Conservation (phyloP, 2,113 vertebrate genomes). For the Phyllostomus discolor region DNA sequence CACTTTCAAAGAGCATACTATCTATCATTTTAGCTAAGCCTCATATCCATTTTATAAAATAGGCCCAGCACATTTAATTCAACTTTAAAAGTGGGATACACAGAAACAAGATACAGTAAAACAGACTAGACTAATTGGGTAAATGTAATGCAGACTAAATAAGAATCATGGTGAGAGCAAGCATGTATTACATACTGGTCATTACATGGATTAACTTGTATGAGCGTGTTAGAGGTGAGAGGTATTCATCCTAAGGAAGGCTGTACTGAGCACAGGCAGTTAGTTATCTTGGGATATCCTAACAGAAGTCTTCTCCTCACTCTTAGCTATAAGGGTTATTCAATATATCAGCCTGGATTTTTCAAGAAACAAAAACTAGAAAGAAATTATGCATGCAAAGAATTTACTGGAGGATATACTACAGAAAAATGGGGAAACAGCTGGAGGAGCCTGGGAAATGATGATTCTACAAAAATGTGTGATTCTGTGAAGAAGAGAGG, state of each 20-base stretch:
- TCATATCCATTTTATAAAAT: not conserved
- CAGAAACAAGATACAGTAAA: not conserved
- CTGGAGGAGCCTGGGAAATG: not conserved
- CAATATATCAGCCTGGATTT: not conserved
- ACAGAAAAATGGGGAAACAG: not conserved
- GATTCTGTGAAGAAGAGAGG: not conserved
- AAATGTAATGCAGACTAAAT: not conserved
- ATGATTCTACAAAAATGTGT: not conserved
- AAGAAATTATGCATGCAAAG: not conserved
- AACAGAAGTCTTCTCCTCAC: not conserved
- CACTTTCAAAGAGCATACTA: not conserved
- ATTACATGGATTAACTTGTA: not conserved
- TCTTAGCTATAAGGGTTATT: not conserved
- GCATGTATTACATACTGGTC: not conserved
- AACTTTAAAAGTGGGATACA: not conserved
- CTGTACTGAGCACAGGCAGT: not conserved
- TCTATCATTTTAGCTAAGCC: not conserved
- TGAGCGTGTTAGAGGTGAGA: not conserved
- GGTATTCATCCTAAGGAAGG: not conserved
- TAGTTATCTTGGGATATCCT: not conserved
- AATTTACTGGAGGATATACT: not conserved
- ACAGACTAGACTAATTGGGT: not conserved
- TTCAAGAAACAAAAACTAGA: not conserved
- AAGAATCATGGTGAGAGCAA: not conserved
- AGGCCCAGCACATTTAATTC: not conserved